Percentiles rank a stretch among this genome's conserved stretches.
phyloP scores from a whole-genome alignment of 2,888 invertebrate species.

The Chymomyza fuscimana region DNA sequence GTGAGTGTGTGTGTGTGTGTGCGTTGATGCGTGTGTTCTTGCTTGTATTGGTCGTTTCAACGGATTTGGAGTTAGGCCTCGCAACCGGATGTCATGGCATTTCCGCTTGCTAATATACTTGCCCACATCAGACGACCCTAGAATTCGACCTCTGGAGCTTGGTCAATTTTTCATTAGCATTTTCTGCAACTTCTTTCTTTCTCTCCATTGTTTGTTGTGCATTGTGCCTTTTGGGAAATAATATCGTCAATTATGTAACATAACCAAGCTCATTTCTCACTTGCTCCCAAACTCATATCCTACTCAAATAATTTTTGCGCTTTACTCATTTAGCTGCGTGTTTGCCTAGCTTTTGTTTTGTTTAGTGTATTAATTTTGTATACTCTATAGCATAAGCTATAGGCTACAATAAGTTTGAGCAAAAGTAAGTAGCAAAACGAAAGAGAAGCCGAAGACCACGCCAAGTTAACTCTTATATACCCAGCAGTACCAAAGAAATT shows the following conservation, averaged over 20 bases:
- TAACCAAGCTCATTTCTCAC: conserved; percentile 30
- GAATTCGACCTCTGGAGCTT: conserved; percentile 42
- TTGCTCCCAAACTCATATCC: background rate
- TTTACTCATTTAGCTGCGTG: background rate
- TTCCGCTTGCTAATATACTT: conserved; percentile 56
- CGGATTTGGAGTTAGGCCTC: conserved; percentile 33
- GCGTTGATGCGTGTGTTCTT: background rate
- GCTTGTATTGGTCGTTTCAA: conserved; percentile 27
- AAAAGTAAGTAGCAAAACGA: no score
- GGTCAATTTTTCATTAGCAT: conserved; percentile 43
- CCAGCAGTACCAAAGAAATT: no score
- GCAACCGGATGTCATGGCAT: conserved; percentile 59
- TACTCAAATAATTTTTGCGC: background rate
- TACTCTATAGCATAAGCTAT: no score
- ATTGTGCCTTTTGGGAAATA: conserved; percentile 49
- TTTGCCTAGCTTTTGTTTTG: background rate
- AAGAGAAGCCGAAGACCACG: no score
- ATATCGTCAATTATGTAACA: conserved; percentile 63
- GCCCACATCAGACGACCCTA: conserved; percentile 15
- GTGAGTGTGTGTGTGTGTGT: conserved; percentile 3
- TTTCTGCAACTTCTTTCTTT: conserved; percentile 23
- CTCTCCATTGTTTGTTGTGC: conserved; percentile 41
- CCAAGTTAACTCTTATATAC: no score
- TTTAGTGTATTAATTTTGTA: background rate
- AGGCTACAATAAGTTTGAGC: no score